phyloP scores from a whole-genome alignment of 2,113 vertebrate species.

The Malurus cyaneus region DNA sequence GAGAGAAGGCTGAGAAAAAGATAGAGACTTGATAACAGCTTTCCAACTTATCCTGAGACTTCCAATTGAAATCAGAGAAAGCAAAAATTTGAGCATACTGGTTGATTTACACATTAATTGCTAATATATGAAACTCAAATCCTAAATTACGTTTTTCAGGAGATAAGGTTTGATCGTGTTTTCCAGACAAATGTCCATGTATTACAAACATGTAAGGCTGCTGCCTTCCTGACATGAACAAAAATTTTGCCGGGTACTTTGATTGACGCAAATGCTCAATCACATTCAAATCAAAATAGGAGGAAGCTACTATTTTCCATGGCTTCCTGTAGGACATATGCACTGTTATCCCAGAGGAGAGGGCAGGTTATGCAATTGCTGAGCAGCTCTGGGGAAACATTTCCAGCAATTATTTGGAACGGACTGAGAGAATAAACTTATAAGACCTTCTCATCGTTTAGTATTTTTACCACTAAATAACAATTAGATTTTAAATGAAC shows the following conservation, averaged over 20 bases:
- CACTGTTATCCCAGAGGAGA: conserved; percentile 29
- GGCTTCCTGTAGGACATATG: conserved; percentile 54
- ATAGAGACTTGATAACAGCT: background rate
- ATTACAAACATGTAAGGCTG: background rate
- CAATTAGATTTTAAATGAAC: background rate
- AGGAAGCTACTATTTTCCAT: conserved; percentile 54
- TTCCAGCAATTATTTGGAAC: conserved; percentile 53
- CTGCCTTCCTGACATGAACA: conserved; percentile 4
- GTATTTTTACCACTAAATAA: conserved; percentile 8
- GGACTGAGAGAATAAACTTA: background rate
- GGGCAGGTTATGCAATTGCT: conserved; percentile 3
- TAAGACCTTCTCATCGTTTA: background rate
- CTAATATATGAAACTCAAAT: background rate
- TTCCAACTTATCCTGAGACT: background rate
- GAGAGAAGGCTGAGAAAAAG: background rate
- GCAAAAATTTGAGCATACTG: background rate
- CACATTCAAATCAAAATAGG: conserved; percentile 46
- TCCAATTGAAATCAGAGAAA: background rate
- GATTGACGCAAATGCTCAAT: conserved; percentile 44
- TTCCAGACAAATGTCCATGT: background rate
- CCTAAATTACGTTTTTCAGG: background rate
- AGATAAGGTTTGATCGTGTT: background rate
- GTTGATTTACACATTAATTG: background rate
- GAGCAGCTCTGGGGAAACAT: conserved; percentile 23
- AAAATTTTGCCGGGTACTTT: background rate